phyloP scores from a whole-genome alignment of 2,113 vertebrate species.

The Xiphias gladius region DNA sequence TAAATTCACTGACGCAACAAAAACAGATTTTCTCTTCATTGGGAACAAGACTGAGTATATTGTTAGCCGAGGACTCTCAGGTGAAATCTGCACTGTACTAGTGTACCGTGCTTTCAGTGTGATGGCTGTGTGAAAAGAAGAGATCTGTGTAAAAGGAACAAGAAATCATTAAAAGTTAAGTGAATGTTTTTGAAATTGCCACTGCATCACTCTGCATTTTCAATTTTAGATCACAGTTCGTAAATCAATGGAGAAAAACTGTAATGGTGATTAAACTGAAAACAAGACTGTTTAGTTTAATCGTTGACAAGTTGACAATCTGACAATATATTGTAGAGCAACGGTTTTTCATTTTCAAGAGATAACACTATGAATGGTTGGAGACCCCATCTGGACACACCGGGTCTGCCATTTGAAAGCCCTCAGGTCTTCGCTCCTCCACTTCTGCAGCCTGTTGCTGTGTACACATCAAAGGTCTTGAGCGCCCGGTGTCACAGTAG shows the following conservation, averaged over 20 bases:
- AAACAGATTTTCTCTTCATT: no score
- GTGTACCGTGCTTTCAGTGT: no score
- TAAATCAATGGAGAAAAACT: not conserved
- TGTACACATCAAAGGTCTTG: constrained; percentile 76
- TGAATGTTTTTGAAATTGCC: not conserved
- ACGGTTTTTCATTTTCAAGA: not conserved
- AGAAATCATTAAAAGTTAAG: not conserved
- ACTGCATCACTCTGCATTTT: not conserved
- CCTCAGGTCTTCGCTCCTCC: constrained; percentile 34
- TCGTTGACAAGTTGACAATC: no score
- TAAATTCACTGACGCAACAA: no score
- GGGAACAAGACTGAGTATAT: no score
- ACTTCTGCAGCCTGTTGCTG: constrained; percentile 55
- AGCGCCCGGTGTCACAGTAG: constrained; percentile 63
- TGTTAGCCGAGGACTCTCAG: no score
- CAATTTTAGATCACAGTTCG: no score
- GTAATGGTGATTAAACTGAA: not conserved
- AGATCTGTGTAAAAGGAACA: no score
- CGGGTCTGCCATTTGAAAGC: constrained; percentile 30
- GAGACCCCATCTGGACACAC: constrained; percentile 27
- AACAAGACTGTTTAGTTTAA: not conserved
- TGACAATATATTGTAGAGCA: not conserved
- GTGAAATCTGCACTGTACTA: no score
- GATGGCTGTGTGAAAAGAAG: no score
- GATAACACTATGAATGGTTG: not conserved